These are phyloP conservation scores for Drosophila neonasuta DNA, from an alignment of 2,888 invertebrate genomes.

Conservation along the genomic window DNA sequence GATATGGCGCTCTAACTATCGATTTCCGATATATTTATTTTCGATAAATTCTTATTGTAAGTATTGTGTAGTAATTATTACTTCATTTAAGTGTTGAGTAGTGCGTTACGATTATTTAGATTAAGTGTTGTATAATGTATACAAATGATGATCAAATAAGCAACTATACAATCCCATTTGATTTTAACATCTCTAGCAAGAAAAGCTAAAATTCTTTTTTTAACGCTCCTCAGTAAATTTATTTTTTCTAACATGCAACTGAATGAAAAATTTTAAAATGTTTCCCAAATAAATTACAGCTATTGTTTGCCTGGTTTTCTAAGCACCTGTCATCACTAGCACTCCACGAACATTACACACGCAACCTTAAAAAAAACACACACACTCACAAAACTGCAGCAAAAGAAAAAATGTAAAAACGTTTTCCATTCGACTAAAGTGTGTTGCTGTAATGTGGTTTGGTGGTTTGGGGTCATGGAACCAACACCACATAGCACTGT, in stretches of 20 bases:
- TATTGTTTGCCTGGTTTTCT: slow-evolving; percentile 3
- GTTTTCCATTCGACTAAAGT: slow-evolving; percentile 47
- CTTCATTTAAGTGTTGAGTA: too few relatives aligned
- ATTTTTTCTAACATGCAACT: not conserved
- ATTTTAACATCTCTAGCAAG: too few relatives aligned
- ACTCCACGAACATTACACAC: slow-evolving; percentile 7
- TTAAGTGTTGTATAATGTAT: too few relatives aligned
- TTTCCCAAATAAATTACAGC: slow-evolving; percentile 1
- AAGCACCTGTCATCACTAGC: slow-evolving; percentile 23
- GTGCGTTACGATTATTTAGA: too few relatives aligned
- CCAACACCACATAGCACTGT: slow-evolving; percentile 1
- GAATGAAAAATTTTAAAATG: not conserved
- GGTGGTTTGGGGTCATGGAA: slow-evolving; percentile 3
- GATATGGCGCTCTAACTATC: too few relatives aligned
- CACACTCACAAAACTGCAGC: slow-evolving; percentile 12
- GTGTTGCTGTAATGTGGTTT: slow-evolving; percentile 45
- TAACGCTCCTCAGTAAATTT: not conserved
- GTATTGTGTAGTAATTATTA: too few relatives aligned
- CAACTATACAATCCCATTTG: too few relatives aligned
- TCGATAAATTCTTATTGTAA: too few relatives aligned
- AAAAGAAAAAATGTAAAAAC: slow-evolving; percentile 23
- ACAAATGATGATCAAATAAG: too few relatives aligned
- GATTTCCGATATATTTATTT: too few relatives aligned
- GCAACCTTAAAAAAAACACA: slow-evolving; percentile 1
- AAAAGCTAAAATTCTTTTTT: not conserved